Percentiles rank a stretch among this genome's conserved stretches.
Evolutionary conservation across 2,113 vertebrate genomes (phyloP).

Genomic region (Lethenteron camtschaticum): DNA sequence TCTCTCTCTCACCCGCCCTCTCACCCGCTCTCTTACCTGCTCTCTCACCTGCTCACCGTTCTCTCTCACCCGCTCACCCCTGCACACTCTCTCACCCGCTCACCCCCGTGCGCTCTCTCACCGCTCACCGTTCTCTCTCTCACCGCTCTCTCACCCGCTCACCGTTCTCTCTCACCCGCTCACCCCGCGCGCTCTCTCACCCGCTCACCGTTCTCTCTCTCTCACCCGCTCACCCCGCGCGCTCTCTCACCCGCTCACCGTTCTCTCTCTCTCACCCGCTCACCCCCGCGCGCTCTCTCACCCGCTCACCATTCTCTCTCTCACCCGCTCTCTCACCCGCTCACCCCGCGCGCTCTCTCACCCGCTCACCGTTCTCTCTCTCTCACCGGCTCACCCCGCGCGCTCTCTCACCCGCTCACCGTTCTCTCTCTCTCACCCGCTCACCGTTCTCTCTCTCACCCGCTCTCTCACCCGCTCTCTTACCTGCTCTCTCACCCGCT

Average conservation of each 20-base stretch:
- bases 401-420: too few relatives aligned
- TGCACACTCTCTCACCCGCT: too few relatives aligned
- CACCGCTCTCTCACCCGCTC: constrained; percentile 9
- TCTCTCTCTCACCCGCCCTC: background rate
- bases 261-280: background rate
- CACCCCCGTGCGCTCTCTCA: background rate
- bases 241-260: background rate
- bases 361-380: too few relatives aligned
- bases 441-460: constrained; percentile 9
- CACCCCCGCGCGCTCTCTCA: background rate
- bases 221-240: too few relatives aligned
- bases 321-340: background rate
- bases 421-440: background rate
- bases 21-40: too few relatives aligned
- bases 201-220: too few relatives aligned
- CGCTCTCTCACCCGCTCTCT: too few relatives aligned
- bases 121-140: constrained; percentile 4
- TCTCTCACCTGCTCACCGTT: background rate
- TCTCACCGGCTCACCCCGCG: too few relatives aligned
- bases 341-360: background rate
- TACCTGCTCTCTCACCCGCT: too few relatives aligned
- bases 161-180: background rate
- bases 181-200: too few relatives aligned
- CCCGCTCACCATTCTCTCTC: too few relatives aligned
- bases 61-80: too few relatives aligned